Evolutionary conservation across 1,140 invertebrate species (phyloP).

Genomic region (Cataglyphis hispanica): DNA sequence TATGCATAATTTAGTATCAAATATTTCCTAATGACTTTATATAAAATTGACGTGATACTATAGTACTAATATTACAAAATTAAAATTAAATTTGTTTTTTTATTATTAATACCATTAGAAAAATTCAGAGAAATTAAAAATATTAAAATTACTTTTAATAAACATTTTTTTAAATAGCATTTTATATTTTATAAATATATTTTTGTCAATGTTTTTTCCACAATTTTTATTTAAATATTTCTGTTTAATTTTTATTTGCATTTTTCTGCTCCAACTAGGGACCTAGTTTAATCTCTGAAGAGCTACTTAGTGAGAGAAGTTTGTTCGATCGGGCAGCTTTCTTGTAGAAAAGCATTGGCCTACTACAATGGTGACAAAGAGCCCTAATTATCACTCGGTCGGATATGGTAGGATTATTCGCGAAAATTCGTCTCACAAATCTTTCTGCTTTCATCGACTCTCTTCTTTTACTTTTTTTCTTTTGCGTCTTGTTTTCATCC

Average conservation of each 20-base stretch:
- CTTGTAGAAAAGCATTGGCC: slow-evolving; percentile 47
- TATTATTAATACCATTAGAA: not conserved
- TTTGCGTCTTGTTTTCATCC: not conserved
- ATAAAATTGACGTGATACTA: not conserved
- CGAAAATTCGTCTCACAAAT: slow-evolving; percentile 68
- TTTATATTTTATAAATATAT: not conserved
- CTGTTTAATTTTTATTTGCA: too few species aligned
- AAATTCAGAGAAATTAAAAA: not conserved
- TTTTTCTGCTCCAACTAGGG: slow-evolving; percentile 50
- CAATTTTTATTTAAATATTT: not conserved
- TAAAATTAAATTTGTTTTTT: not conserved
- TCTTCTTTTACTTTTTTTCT: slow-evolving; percentile 12
- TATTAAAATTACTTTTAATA: not conserved
- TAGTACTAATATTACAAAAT: not conserved
- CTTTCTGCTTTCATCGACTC: slow-evolving; percentile 37
- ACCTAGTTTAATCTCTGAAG: slow-evolving; percentile 67
- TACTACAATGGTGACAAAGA: slow-evolving; percentile 63
- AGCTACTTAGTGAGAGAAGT: slow-evolving; percentile 69
- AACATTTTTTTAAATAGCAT: not conserved
- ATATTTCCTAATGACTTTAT: not conserved
- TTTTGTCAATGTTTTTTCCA: not conserved
- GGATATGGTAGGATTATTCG: slow-evolving; percentile 41
- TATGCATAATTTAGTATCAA: slow-evolving; percentile 14
- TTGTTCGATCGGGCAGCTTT: slow-evolving; percentile 68
- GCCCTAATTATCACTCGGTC: slow-evolving; percentile 71